Evolutionary conservation across 2,797 vertebrate genomes (phyloP), one percentile per base, ranked within the genome.

Genomic region (Enteromius viviparus): DNA sequence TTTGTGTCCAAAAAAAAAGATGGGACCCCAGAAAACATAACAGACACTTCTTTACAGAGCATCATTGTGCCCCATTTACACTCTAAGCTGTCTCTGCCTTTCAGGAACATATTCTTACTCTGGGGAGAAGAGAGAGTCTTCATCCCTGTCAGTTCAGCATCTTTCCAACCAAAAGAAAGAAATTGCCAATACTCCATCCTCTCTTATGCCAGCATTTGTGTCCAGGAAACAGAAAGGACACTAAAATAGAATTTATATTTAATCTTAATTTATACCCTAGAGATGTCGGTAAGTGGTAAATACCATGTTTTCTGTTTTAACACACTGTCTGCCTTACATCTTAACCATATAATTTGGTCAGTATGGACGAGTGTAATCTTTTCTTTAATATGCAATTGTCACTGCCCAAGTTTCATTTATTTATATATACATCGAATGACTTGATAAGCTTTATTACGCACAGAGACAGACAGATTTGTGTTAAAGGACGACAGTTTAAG

Each of bases 401-500:
- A 66, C 40, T 53, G 29, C 32, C 26, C 34, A 62, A 1, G 7
- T 65, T 64, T 51, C 34, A 58, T 72, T 49, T 45, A 14, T 21
- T 37, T 64, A 62, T 49, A 2, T 65, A 66, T 60, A 12, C n/a
- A 26, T 21, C 1, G 10, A 49, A 32, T 65, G 14, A 55, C 32
- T 65, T 66, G 12, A 82, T 53, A 12, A 49, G 55, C 55, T 65
- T 82, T 32, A 71, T 80, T 72, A 53, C n/a, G n/a, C 70, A 81
- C 47, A n/a, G 2, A 76, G 47, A 82, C 6, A 78, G 58, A 78
- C 12, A 47, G 17, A 78, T 82, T 82, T 66, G 68, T 45, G 10
- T 76, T 66, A 82, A 82, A 55, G 47, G 49, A 82, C 40, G 71
- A 66, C 4, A 65, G 47, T 76, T 76, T 32, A 76, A 76, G 62